Conservation (phyloP, 2,888 invertebrate genomes). For the Ommatoiulus sabulosus region DNA sequence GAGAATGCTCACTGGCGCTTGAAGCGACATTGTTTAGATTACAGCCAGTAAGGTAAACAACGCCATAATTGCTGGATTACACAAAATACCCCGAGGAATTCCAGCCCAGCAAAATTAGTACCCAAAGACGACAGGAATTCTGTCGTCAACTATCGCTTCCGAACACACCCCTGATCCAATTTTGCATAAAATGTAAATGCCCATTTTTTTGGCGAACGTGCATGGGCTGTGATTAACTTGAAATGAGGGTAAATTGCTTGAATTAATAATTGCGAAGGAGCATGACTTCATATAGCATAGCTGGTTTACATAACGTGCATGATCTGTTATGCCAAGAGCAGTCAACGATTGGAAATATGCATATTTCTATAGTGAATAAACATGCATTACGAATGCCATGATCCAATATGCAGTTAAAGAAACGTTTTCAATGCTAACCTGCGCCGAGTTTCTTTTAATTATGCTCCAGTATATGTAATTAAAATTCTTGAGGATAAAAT, state of each 20-base stretch:
- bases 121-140: neutral
- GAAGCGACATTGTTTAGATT: constrained; percentile 54
- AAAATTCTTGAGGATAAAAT: neutral
- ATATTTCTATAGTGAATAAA: neutral
- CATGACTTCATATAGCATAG: neutral
- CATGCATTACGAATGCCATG: neutral
- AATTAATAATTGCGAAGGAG: neutral
- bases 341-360: neutral
- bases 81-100: constrained; percentile 51
- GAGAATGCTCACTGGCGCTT: constrained; percentile 50
- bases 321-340: too few species aligned
- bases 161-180: neutral
- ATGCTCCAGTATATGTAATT: neutral
- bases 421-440: neutral
- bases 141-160: constrained; percentile 2
- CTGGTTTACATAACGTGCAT: neutral
- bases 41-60: constrained; percentile 51
- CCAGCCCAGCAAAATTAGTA: neutral
- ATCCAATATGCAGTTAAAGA: neutral
- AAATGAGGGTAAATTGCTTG: constrained; percentile 7
- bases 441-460: neutral
- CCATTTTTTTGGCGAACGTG: neutral
- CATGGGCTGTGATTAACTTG: neutral
- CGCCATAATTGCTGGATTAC: constrained; percentile 53
- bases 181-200: constrained; percentile 9